Evolutionary conservation across 2,113 vertebrate genomes (phyloP).

Genomic region (Pteruthius melanotis): DNA sequence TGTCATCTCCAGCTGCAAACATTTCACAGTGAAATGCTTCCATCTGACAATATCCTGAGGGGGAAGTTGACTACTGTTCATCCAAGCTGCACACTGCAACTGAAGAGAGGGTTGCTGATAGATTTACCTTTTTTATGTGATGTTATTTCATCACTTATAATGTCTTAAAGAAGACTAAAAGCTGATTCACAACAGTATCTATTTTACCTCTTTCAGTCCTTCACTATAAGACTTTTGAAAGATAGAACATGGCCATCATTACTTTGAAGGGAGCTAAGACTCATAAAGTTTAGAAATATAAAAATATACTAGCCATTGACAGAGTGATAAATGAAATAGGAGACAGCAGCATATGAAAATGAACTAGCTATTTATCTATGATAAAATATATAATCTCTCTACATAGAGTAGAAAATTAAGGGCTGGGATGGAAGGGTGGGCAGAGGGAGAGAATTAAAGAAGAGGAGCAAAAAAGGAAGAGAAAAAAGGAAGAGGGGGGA

Average conservation of each 20-base stretch:
- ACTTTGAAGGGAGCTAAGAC: background rate
- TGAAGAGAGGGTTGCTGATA: conserved; percentile 11
- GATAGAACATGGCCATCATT: background rate
- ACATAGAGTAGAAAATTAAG: background rate
- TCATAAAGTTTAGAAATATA: background rate
- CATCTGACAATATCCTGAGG: conserved; percentile 28
- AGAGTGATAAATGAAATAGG: background rate
- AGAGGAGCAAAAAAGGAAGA: background rate
- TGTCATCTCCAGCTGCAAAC: conserved; percentile 56
- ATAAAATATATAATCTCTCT: background rate
- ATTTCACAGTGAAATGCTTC: conserved; percentile 43
- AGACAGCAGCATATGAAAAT: background rate
- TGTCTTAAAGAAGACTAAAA: background rate
- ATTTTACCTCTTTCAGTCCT: background rate
- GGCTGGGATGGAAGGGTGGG: background rate
- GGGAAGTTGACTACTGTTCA: conserved; percentile 27
- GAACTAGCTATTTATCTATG: background rate
- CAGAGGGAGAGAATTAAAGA: accelerated
- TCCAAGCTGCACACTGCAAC: background rate
- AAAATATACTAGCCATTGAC: background rate
- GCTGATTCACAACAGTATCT: background rate
- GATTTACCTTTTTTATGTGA: background rate
- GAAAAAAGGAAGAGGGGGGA: accelerated
- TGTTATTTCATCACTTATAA: background rate
- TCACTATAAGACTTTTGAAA: background rate